Conservation (phyloP, 2,888 invertebrate species). For the Tridacna gigas region DNA sequence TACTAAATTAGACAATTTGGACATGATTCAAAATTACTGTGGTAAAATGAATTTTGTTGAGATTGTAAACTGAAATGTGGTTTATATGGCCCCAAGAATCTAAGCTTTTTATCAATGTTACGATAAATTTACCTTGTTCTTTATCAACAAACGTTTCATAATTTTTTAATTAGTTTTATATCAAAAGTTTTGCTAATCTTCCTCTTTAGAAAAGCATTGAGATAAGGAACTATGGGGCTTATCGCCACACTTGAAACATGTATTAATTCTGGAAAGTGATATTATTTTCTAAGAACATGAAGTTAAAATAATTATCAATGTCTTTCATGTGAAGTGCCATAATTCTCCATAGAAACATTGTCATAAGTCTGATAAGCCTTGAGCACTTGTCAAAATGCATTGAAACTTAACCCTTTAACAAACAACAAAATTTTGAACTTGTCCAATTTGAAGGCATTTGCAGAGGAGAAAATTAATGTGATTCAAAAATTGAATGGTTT, state of each 20-base stretch:
- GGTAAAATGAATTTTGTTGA: constrained; percentile 9
- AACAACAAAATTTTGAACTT: too few species aligned
- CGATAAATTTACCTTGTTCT: constrained; percentile 24
- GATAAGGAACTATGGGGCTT: constrained; percentile 18
- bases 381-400: background rate
- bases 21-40: constrained; percentile 14
- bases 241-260: constrained; percentile 24
- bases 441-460: too few species aligned
- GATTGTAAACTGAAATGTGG: constrained; percentile 19
- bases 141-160: constrained; percentile 19
- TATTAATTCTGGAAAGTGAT: constrained; percentile 28
- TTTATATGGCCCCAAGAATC: constrained; percentile 11
- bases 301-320: constrained; percentile 15
- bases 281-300: constrained; percentile 18
- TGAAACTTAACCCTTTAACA: too few species aligned
- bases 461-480: too few species aligned
- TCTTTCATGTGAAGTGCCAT: constrained; percentile 22
- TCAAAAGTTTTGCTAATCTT: constrained; percentile 21
- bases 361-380: constrained; percentile 7
- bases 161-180: constrained; percentile 28
- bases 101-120: constrained; percentile 4
- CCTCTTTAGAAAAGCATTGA: constrained; percentile 9
- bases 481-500: too few species aligned
- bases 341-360: constrained; percentile 19
- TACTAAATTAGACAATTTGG: background rate